Conservation (phyloP, 2,888 invertebrate species). For the Machimus rusticus region DNA sequence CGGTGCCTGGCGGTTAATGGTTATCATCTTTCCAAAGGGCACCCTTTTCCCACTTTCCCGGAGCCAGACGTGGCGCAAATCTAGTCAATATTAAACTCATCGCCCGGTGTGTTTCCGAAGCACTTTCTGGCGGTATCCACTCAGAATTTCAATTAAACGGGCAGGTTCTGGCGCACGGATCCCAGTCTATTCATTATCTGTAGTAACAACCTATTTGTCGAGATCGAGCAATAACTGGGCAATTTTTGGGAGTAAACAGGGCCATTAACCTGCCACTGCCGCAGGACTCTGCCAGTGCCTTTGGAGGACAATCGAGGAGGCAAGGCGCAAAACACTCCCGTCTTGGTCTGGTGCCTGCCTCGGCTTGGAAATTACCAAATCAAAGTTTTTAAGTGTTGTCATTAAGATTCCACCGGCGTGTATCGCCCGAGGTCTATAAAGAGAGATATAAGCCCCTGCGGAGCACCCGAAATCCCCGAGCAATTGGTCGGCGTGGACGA, state of each 20-base stretch:
- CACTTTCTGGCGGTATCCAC: neutral
- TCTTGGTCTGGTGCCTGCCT: neutral
- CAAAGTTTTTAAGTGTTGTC: constrained; percentile 18
- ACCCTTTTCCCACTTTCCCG: neutral
- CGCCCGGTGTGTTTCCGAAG: neutral
- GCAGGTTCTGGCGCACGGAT: neutral
- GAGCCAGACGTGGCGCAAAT: neutral
- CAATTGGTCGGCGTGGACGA: neutral
- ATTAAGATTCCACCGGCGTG: constrained; percentile 15
- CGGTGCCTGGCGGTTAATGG: neutral
- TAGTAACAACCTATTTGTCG: neutral
- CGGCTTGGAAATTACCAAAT: neutral
- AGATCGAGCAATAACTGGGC: neutral
- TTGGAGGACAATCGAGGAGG: neutral
- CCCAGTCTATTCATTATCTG: neutral
- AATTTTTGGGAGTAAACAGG: neutral
- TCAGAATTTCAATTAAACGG: neutral
- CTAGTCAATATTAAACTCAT: neutral
- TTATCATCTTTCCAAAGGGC: neutral
- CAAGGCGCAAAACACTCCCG: neutral
- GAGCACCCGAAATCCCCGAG: neutral
- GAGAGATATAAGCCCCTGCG: neutral
- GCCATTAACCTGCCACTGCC: neutral
- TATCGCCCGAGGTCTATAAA: neutral
- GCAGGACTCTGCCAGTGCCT: neutral